phyloP scores from a whole-genome alignment of 2,113 vertebrate species.

The Cnemophilus loriae region DNA sequence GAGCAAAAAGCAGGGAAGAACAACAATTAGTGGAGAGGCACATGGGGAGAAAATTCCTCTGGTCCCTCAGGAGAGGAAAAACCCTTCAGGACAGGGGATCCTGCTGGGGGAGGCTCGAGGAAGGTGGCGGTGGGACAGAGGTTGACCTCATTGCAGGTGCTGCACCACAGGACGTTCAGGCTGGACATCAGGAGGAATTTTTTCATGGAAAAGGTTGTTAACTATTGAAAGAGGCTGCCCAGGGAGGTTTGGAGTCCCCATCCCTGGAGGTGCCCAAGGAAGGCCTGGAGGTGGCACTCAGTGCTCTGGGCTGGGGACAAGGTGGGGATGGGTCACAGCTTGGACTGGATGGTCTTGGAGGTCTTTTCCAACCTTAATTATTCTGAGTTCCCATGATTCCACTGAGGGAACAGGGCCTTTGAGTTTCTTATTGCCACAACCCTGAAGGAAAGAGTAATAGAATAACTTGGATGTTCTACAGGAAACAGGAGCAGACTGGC shows the following conservation, averaged over 20 bases:
- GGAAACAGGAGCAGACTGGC: not conserved
- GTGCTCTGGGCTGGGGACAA: not conserved
- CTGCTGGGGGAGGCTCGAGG: not conserved
- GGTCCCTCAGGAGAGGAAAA: not conserved
- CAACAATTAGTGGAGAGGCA: not conserved
- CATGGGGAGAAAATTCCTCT: not conserved
- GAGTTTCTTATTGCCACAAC: not conserved
- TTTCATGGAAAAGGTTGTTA: not conserved
- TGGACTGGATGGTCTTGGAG: fast-evolving
- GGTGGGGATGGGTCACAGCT: fast-evolving
- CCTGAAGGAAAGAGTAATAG: not conserved
- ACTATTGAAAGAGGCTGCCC: not conserved
- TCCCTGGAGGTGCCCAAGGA: not conserved
- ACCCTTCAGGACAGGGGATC: not conserved
- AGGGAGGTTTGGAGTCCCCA: not conserved
- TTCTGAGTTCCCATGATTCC: not conserved
- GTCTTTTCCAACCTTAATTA: not conserved
- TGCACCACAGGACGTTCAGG: not conserved
- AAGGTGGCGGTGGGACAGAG: not conserved
- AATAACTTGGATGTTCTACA: not conserved
- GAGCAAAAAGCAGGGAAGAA: not conserved
- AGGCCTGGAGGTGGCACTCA: not conserved
- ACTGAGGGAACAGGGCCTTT: not conserved
- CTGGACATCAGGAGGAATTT: not conserved
- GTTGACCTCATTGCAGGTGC: not conserved